Evolutionary conservation across 1,140 invertebrate genomes (phyloP), one percentile per base, ranked within the genome.

Genomic region (Anagrus nilaparvatae): DNA sequence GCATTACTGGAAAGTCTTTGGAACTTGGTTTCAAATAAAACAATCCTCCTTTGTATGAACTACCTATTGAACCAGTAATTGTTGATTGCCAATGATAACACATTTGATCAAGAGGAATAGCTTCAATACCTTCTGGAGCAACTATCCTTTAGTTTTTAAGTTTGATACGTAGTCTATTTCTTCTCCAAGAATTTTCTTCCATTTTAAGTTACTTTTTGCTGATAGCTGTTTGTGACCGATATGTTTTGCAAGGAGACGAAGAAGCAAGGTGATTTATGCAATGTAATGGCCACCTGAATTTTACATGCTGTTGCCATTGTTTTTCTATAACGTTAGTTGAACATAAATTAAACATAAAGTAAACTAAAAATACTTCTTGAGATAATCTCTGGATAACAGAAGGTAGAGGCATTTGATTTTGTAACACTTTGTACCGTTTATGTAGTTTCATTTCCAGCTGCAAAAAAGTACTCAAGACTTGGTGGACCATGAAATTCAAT

Each of bases 71-170:
- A 9, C 91, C 91, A 37, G 83, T 79, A 48, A 95, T 87, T 13
- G 83, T 84, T 5, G 91, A 90, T 64, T 92, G 85, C 91, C 90
- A 95, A 64, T 93, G 87, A 61, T 81, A 82, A 61, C 82, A 79
- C 46, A 72, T 69, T 44, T 71, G 66, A 67, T 95, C 90, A 36
- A 95, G 65, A 3, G 90, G 89, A 32, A 78, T 78, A 7, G 89
- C 90, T 59, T 86, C 77, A 27, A 95, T 94, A 5, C 90, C 90
- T 58, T 94, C 89, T 0, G 87, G 83, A 17, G 88, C 87, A 60
- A 93, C 89, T 40, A 77, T 79, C 46, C 79, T 70, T 51, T 84
- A 58, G 61, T 78, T 76, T 68, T 82, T 83, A 2, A 84, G 65
- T 66, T 91, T 86, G 31, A 76, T 82, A 4, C 77, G 65, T 6